Base-by-base conservation (phyloP, 2,888 invertebrate species). In the Phyllotreta striolata region DNA sequence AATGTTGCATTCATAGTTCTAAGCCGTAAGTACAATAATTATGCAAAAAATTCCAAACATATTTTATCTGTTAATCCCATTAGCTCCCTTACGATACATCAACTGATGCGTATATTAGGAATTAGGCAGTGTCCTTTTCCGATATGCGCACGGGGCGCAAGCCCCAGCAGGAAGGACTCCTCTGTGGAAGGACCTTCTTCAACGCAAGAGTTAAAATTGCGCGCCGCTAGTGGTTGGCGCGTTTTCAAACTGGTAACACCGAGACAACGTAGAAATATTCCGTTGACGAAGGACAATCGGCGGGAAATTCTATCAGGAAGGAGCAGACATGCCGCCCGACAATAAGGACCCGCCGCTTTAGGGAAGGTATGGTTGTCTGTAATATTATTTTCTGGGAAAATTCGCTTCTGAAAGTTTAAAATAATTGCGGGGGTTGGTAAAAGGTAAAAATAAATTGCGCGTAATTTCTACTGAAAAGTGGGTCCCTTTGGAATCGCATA, bases 261-360 rank as follows among this genome's bases (percentile, higher is more conserved):
- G 63, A 59, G 13, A 52, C 5, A 59, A 6, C 13, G 55, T 10
- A 14, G 6, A 39, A 54, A 38, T n/a, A 70, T 2, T 49, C 37
- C 12, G n/a, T 7, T 13, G n/a, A n/a, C 10, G 44, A 8, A 44
- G 44, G 44, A 44, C 44, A 3, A 44, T 6, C 7, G 10, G 44
- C 6, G 14, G n/a, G 10, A 44, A 10, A 1, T 6, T 44, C 12
- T 44, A 6, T n/a, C 7, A 44, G 44, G 47, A 24, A 47, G 10
- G 10, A 72, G 61, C 73, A 75, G 77, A 74, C 76, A 78, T 78
- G 77, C 77, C 78, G 74, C 78, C 77, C 73, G 77, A 78, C 74
- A 13, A 10, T 39, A 38, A 12, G n/a, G 35, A 52, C 38, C 52
- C 52, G 39, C 52, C 52, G 39, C 52, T 52, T 38, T 38, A 52